phyloP scores from a whole-genome alignment of 2,113 vertebrate species.

The Oenanthe oenanthe region DNA sequence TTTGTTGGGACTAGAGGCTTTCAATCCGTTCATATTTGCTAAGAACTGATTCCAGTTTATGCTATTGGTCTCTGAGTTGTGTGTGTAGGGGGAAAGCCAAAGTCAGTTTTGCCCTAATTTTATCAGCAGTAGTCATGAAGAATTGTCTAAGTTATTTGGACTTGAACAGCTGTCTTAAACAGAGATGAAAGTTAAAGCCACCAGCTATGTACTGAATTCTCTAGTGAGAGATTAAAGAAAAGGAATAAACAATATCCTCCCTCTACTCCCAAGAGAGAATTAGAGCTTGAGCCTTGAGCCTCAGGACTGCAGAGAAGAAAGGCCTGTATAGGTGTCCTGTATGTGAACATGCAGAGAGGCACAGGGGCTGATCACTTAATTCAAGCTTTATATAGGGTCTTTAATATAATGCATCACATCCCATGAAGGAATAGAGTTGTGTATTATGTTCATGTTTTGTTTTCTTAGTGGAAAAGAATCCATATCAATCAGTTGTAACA shows the following conservation, averaged over 20 bases:
- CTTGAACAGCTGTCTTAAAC: neutral
- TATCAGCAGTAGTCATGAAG: neutral
- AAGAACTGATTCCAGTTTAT: neutral
- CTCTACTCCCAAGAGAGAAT: neutral
- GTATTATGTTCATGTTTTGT: neutral
- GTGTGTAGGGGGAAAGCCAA: fast-evolving
- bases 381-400: neutral
- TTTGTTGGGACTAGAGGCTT: neutral
- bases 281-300: neutral
- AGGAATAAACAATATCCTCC: neutral
- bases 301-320: neutral
- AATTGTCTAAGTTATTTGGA: neutral
- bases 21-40: neutral
- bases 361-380: neutral
- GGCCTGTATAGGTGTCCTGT: neutral
- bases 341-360: neutral
- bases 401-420: neutral
- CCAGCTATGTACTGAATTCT: neutral
- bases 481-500: neutral
- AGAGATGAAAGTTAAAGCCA: neutral
- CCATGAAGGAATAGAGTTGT: neutral
- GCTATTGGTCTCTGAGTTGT: neutral
- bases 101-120: neutral
- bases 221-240: neutral
- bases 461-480: neutral